These are phyloP conservation scores for Bos taurus DNA, from an alignment of 2,113 vertebrate species.

Conservation along the genomic window DNA sequence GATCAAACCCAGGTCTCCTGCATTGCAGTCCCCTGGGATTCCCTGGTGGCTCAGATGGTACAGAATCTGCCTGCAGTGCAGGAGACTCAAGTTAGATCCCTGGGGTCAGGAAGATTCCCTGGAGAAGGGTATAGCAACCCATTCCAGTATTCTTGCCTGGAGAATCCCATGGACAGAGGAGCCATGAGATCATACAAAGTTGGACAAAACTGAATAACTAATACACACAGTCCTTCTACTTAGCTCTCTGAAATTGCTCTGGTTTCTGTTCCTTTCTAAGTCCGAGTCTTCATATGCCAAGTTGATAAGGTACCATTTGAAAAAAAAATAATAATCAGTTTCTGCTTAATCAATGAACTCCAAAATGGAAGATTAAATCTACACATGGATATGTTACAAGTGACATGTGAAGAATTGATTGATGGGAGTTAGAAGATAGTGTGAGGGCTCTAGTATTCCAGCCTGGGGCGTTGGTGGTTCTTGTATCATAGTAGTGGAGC, in stretches of 20 bases:
- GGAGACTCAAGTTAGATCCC: background rate
- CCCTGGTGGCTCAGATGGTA: background rate
- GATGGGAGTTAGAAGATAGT: background rate
- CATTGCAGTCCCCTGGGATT: background rate
- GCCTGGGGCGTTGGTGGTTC: background rate
- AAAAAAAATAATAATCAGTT: background rate
- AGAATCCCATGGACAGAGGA: background rate
- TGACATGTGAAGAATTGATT: background rate
- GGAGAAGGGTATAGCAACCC: background rate
- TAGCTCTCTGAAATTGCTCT: background rate
- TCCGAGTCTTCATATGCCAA: background rate
- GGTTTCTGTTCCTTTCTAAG: background rate
- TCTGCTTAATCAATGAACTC: background rate
- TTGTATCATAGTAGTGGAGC: background rate
- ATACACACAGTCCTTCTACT: background rate
- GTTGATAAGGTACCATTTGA: background rate
- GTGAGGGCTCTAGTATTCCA: background rate
- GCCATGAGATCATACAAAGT: background rate
- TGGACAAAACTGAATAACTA: background rate
- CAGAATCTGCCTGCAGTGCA: background rate
- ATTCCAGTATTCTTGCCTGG: background rate
- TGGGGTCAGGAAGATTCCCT: background rate
- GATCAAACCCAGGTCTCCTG: background rate
- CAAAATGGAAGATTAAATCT: background rate
- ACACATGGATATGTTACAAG: background rate